phyloP scores from a whole-genome alignment of 2,113 vertebrate genomes.

The Ictalurus punctatus region DNA sequence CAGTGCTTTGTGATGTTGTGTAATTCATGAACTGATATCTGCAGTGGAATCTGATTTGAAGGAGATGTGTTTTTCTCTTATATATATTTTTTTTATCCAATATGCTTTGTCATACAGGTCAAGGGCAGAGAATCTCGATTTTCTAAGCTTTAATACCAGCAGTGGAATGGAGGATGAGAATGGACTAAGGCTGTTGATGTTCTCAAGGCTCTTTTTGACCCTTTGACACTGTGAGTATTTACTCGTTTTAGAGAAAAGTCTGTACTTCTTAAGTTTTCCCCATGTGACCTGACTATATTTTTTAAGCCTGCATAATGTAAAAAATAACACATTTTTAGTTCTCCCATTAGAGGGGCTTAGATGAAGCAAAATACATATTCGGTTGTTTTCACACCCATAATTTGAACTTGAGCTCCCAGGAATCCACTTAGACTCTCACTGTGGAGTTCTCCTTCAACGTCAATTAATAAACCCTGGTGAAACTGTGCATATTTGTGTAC shows the following conservation, averaged over 20 bases:
- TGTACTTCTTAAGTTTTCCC: neutral
- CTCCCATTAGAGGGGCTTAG: constrained; percentile 34
- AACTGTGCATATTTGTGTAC: constrained; percentile 11
- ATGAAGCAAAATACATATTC: constrained; percentile 30
- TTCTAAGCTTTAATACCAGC: neutral
- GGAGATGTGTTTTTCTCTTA: neutral
- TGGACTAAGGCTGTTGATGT: constrained; percentile 7
- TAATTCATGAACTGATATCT: constrained; percentile 1
- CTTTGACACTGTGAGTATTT: neutral
- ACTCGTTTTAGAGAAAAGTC: neutral
- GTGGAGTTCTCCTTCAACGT: constrained; percentile 15
- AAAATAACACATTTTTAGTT: constrained; percentile 38
- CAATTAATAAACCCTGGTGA: constrained; percentile 17
- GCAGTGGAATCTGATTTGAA: neutral
- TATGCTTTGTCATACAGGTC: constrained; percentile 4
- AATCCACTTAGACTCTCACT: constrained; percentile 31
- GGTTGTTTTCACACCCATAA: constrained; percentile 31
- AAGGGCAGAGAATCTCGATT: constrained; percentile 2
- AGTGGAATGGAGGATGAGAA: neutral
- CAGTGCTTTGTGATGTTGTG: neutral
- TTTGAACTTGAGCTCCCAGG: constrained; percentile 15
- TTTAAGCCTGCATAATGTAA: constrained; percentile 10
- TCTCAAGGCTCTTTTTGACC: constrained; percentile 16
- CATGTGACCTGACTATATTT: neutral
- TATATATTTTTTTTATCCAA: neutral